Conservation (phyloP, 2,888 invertebrate species). For the Auanema freiburgensis region DNA sequence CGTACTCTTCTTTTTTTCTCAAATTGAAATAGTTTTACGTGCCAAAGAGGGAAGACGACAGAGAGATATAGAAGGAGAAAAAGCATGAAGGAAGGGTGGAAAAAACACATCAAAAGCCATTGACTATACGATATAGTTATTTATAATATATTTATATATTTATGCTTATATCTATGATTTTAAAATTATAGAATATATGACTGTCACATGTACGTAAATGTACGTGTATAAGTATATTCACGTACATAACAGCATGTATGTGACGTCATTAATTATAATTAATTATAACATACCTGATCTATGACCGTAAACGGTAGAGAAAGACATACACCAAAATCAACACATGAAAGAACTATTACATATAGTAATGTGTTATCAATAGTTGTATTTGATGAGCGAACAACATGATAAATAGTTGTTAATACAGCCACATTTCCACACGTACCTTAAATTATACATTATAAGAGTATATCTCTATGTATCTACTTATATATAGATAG, state of each 20-base stretch:
- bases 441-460: slow-evolving; percentile 36
- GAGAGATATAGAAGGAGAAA: no score
- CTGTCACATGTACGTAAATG: no score
- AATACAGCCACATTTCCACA: slow-evolving; percentile 61
- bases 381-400: slow-evolving; percentile 44
- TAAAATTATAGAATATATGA: slow-evolving; percentile 4
- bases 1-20: slow-evolving; percentile 2
- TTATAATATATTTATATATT: no score
- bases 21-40: no score
- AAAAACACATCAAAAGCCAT: no score
- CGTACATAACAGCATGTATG: no score
- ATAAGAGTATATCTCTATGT: slow-evolving; percentile 3
- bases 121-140: no score
- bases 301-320: slow-evolving; percentile 61
- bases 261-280: no score
- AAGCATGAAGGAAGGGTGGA: no score
- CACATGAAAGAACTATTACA: slow-evolving; percentile 60
- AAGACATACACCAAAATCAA: slow-evolving; percentile 62
- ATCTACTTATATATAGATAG: neutral
- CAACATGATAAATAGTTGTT: slow-evolving; percentile 58
- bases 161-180: neutral
- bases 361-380: slow-evolving; percentile 62
- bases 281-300: slow-evolving; percentile 60
- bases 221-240: no score
- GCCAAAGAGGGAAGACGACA: no score